Evolutionary conservation across 2,113 vertebrate species (phyloP).

Genomic region (Oreocharis arfaki): DNA sequence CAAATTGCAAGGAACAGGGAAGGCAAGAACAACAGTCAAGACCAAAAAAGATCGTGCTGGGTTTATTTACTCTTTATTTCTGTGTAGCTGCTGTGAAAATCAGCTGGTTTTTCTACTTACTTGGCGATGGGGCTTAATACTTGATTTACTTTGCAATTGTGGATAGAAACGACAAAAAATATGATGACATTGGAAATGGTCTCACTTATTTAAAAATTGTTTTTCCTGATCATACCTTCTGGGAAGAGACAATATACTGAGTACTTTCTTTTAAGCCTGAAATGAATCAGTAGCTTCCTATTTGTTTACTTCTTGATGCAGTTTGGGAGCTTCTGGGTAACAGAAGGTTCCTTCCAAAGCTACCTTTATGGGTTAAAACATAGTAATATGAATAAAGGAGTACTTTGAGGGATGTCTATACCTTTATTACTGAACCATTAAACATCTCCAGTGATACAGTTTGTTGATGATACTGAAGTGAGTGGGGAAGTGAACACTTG

Average conservation of each 20-base stretch:
- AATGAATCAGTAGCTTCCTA: not conserved
- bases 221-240: not conserved
- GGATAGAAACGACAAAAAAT: not conserved
- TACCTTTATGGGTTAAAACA: not conserved
- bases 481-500: not conserved
- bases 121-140: not conserved
- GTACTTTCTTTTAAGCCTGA: not conserved
- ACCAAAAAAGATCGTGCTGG: rapidly evolving
- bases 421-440: not conserved
- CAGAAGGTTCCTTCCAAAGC: not conserved
- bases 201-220: not conserved
- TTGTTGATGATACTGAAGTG: not conserved
- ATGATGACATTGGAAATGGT: not conserved
- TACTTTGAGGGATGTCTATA: not conserved
- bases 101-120: not conserved
- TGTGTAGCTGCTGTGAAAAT: not conserved
- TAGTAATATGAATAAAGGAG: not conserved
- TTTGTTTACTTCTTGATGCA: not conserved
- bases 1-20: not conserved
- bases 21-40: not conserved
- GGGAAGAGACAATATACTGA: not conserved
- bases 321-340: not conserved
- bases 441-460: not conserved
- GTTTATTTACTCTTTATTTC: not conserved
- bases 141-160: not conserved